These are phyloP conservation scores for Archilochus colubris DNA, from an alignment of 2,113 vertebrate species.

Conservation along the genomic window DNA sequence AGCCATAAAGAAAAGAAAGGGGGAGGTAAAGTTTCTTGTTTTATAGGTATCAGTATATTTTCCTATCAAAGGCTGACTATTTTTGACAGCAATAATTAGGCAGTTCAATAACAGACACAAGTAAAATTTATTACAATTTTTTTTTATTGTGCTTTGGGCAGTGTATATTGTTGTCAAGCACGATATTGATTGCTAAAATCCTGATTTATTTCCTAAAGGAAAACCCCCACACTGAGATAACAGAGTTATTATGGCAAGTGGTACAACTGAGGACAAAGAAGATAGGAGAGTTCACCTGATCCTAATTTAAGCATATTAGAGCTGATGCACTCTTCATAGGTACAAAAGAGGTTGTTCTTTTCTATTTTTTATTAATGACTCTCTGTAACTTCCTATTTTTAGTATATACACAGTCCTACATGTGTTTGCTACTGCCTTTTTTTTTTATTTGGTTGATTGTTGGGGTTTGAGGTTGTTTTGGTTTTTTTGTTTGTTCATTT, in stretches of 20 bases:
- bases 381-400: neutral
- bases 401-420: neutral
- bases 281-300: neutral
- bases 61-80: conserved; percentile 3
- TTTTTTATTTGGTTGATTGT: neutral
- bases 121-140: neutral
- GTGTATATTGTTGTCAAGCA: neutral
- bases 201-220: neutral
- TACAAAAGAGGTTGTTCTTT: neutral
- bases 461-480: too few species aligned
- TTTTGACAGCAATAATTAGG: conserved; percentile 40
- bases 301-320: neutral
- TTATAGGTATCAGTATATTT: neutral
- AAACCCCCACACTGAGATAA: neutral
- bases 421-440: neutral
- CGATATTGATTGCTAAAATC: neutral
- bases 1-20: neutral
- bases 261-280: neutral
- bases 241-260: neutral
- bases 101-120: neutral
- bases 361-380: neutral
- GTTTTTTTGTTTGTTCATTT: neutral
- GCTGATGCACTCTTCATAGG: neutral
- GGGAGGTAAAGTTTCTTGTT: neutral
- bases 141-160: conserved; percentile 23